Percentiles rank a stretch among this genome's conserved stretches.
phyloP scores from a whole-genome alignment of 2,888 invertebrate species.

The Terebella lapidaria region DNA sequence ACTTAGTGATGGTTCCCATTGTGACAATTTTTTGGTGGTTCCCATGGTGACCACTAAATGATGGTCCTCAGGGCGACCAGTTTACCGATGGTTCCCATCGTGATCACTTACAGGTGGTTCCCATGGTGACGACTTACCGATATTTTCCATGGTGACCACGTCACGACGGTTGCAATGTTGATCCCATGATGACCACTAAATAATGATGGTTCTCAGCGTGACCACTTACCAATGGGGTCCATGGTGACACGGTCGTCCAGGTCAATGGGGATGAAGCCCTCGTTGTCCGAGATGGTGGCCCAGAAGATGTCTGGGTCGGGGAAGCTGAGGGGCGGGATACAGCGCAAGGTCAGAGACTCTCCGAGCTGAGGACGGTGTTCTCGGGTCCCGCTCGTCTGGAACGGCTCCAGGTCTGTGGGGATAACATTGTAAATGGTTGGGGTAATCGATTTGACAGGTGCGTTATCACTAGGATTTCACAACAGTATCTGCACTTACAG shows the following conservation, averaged over 20 bases:
- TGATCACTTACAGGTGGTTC: too few species aligned
- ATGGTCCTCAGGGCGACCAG: too few species aligned
- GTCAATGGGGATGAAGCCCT: constrained; percentile 39
- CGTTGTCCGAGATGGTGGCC: constrained; percentile 67
- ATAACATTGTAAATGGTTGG: not conserved
- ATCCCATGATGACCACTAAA: too few species aligned
- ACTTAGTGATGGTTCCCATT: too few species aligned
- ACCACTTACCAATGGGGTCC: constrained; percentile 72
- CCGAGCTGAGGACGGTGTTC: constrained; percentile 65
- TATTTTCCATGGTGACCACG: too few species aligned
- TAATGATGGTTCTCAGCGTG: too few species aligned
- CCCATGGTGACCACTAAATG: too few species aligned
- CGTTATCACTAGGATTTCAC: not conserved
- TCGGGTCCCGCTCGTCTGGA: constrained; percentile 4
- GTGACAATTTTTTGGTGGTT: too few species aligned
- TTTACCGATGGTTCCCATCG: too few species aligned
- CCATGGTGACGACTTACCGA: too few species aligned
- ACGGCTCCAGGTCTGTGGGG: constrained; percentile 23
- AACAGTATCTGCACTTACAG: constrained; percentile 13
- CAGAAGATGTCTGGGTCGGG: constrained; percentile 93
- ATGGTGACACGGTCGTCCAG: constrained; percentile 80
- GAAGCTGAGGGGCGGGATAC: constrained; percentile 92
- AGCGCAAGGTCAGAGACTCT: constrained; percentile 78
- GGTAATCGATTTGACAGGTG: not conserved
- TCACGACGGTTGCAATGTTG: too few species aligned